Conservation (phyloP, 2,888 invertebrate genomes). For the Pteria penguin region DNA sequence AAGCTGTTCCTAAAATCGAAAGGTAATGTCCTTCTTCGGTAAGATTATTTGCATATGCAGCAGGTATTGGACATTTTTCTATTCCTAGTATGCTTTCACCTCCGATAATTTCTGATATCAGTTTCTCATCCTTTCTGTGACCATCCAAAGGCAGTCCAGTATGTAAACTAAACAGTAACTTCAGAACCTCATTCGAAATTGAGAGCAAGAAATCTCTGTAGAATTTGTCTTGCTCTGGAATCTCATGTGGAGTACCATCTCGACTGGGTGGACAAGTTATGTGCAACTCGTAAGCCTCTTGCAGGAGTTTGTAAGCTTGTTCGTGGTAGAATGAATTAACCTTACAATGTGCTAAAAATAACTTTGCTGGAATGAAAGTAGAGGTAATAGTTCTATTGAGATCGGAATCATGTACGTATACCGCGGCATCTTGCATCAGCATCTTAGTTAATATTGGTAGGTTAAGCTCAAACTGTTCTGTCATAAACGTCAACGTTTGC, state of each 20-base stretch:
- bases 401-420: neutral
- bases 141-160: no score
- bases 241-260: neutral
- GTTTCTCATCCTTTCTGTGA: no score
- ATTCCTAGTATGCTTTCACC: neutral
- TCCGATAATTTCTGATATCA: neutral
- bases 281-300: neutral
- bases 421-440: constrained; percentile 4
- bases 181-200: no score
- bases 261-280: neutral
- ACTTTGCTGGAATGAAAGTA: constrained; percentile 2
- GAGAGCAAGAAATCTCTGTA: neutral
- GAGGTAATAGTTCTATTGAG: neutral
- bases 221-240: neutral
- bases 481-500: constrained; percentile 37
- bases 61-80: neutral
- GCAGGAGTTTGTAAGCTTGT: neutral
- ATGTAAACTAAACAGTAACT: no score
- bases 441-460: neutral
- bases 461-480: constrained; percentile 6
- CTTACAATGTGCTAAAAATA: neutral
- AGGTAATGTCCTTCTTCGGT: neutral
- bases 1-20: neutral
- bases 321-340: neutral
- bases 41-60: neutral